Base-by-base conservation (phyloP, 2,113 vertebrate genomes). In the Sterrhoptilus dennistouni region DNA sequence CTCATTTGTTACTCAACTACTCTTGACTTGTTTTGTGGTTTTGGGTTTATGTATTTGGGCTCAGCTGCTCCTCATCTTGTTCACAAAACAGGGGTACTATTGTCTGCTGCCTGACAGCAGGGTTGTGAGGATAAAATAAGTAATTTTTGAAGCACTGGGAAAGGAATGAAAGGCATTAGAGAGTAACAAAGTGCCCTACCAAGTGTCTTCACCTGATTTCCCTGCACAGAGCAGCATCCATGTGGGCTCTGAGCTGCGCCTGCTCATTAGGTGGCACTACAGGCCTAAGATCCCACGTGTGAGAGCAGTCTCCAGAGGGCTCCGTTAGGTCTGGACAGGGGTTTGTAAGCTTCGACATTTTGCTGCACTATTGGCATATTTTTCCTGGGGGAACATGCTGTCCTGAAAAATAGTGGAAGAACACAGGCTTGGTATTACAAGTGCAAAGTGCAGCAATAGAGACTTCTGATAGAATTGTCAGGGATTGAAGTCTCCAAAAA, bases 231-330 rank as follows among this genome's bases (percentile, higher is more conserved):
- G 9, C 9, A n/a, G 25, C 13, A 4, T 8, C 18, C 20, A 0
- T 33, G 42, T 5, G 27, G 47, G 9, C 38, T 83, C 60, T n/a
- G 64, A 38, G 38, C 3, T 3, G 35, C 0, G 2, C 65, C 89
- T 76, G 71, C 35, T 96, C 97, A 93, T 94, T 97, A 97, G 97
- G 85, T 97, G 97, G 96, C 95, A 94, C 89, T 95, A 29, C 81
- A 93, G 36, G 72, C 63, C 79, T 93, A 76, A 65, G 59, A 59
- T 88, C 96, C 31, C 61, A 69, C 0, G 1, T 64, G 35, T 4
- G 5, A 85, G 24, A 10, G 4, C 36, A 0, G 33, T 33, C 74
- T 85, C 52, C 80, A 86, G 76, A 77, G 70, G 91, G 57, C 81
- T 85, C 61, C 4, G 12, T 59, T 61, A 63, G 27, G 23, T 42